Percentiles rank a stretch among this genome's conserved stretches.
Evolutionary conservation across 2,113 vertebrate species (phyloP).

Genomic region (Pseudorhombus dupliciocellatus): DNA sequence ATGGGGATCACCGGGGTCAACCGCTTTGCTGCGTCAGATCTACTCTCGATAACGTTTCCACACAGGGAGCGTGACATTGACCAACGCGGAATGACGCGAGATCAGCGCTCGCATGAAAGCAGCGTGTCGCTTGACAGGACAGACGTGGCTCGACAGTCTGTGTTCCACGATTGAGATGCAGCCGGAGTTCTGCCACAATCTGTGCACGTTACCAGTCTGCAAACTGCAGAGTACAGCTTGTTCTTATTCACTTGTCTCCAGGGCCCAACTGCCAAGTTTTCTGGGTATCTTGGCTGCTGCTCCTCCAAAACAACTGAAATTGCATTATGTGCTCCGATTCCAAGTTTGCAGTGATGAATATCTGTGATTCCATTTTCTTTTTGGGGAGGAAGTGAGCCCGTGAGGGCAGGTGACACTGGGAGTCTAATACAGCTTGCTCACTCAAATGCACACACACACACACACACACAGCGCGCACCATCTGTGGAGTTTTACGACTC

Average conservation of each 20-base stretch:
- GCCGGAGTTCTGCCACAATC: conserved; percentile 67
- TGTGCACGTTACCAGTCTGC: conserved; percentile 64
- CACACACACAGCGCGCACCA: conserved; percentile 38
- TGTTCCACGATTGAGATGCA: conserved; percentile 64
- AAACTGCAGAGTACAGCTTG: conserved; percentile 65
- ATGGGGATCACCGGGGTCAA: conserved; percentile 53
- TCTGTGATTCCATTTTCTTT: conserved; percentile 64
- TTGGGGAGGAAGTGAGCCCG: conserved; percentile 47
- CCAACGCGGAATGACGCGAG: conserved; percentile 11
- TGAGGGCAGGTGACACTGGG: conserved; percentile 61
- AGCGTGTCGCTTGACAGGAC: conserved; percentile 27
- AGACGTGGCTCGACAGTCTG: conserved; percentile 44
- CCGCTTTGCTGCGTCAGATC: conserved; percentile 28
- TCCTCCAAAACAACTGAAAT: conserved; percentile 70
- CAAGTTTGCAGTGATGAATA: conserved; percentile 70
- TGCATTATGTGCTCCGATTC: conserved; percentile 61
- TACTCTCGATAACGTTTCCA: conserved; percentile 29
- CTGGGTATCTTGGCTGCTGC: conserved; percentile 52
- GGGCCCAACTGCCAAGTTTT: conserved; percentile 69
- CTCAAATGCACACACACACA: conserved; percentile 39
- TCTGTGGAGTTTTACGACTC: conserved; percentile 73
- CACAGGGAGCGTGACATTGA: neutral
- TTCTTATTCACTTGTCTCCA: conserved; percentile 68
- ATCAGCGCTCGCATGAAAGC: conserved; percentile 36
- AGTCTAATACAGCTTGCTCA: conserved; percentile 40